These are phyloP conservation scores for Callipepla squamata DNA, from an alignment of 2,113 vertebrate genomes.

Conservation along the genomic window DNA sequence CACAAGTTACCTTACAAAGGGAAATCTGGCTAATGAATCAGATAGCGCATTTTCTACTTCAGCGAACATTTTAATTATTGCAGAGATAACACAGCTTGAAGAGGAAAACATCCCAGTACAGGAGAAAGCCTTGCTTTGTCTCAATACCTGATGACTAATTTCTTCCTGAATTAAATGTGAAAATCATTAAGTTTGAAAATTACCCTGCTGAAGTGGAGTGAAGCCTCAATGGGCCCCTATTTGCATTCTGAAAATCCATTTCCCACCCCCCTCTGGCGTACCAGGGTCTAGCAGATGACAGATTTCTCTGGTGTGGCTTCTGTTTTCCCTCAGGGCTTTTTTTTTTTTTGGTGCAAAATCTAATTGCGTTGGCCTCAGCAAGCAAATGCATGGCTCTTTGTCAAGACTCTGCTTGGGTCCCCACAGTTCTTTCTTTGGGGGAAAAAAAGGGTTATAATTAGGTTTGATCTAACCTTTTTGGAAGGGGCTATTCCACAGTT, in stretches of 20 bases:
- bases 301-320: background rate
- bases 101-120: constrained; percentile 60
- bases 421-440: background rate
- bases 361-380: background rate
- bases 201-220: constrained; percentile 28
- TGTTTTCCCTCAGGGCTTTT: background rate
- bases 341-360: background rate
- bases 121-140: constrained; percentile 58
- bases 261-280: background rate
- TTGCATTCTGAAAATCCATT: constrained; percentile 41
- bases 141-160: constrained; percentile 73
- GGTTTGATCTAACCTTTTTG: background rate
- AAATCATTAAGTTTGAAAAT: constrained; percentile 73
- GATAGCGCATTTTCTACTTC: constrained; percentile 65
- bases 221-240: constrained; percentile 24
- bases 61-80: constrained; percentile 77
- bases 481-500: background rate
- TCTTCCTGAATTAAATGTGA: constrained; percentile 71
- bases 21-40: constrained; percentile 66
- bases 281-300: background rate
- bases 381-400: background rate
- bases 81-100: constrained; percentile 66
- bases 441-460: constrained; percentile 11
- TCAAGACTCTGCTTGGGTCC: background rate
- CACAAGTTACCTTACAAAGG: constrained; percentile 11